Evolutionary conservation across 2,888 invertebrate genomes (phyloP), one percentile per base, ranked within the genome.

Genomic region (Protodeltote pygarga): DNA sequence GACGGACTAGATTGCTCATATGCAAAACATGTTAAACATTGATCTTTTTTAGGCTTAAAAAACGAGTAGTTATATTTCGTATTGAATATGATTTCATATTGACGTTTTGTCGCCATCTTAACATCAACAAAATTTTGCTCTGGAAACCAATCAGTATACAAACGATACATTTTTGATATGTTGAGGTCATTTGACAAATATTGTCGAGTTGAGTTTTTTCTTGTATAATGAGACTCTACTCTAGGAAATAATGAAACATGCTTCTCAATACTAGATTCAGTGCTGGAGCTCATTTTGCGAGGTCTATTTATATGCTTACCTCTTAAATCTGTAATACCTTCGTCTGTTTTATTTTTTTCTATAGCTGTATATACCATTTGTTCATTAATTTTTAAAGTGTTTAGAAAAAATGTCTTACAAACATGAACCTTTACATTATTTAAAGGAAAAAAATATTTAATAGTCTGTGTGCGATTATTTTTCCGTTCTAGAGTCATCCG

Each of bases 1-100:
- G 44, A 46, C 13, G 24, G 16, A 24, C 24, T 31, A 38, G 59
- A 29, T 34, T 54, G 39, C 23, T 46, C 38, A 27, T 46, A 39
- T 8, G 23, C 4, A 8, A 47, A 31, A 32, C 32, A 13, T 42
- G 27, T 37, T 32, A 13, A 13, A 15, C 44, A 65, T 25, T 63
- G 46, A 55, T 66, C 64, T 46, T 69, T 70, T 44, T 71, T 69
- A 13, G 67, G 63, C 13, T 42, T 44, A 38, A 65, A 62, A 59
- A 71, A 71, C 2, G 60, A 69, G 10, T 63, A 44, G 27, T 73
- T 72, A 39, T 58, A 75, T 39, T 70, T 60, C 2, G 52, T 59
- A 29, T 66, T 69, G 42, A 74, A 67, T 29, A 71, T 49, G 17
- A 27, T 47, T 38, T 54, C 50, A 31, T 31, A 61, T 19, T 57